Evolutionary conservation across 2,888 invertebrate genomes (phyloP), one percentile per base, ranked within the genome.

Genomic region (Tenodera sinensis): DNA sequence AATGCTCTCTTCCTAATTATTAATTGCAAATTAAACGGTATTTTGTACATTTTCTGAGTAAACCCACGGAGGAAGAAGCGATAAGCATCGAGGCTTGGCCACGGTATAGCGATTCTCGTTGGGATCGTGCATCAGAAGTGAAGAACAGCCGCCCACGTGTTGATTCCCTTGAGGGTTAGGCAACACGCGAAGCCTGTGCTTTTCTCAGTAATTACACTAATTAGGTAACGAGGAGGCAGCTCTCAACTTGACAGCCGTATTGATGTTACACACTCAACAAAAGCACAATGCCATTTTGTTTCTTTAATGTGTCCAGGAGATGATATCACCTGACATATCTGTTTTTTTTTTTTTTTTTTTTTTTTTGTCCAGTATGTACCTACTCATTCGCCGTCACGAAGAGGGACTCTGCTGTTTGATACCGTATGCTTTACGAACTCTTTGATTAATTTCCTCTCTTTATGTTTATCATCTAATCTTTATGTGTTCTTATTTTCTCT

Each of bases 161-260:
- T 71, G 54, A 71, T 20, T 71, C 54, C 54, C 54, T 25, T 71
- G 54, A 71, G 54, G 54, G 54, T 71, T 71, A 71, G 54, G 54
- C 54, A 71, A 71, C 54, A 71, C 54, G 54, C 54, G 54, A 71
- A 15, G 54, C 54, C 25, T 71, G 54, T 71, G 25, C 28, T 82
- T 87, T n/a, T 87, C 83, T 34, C 87, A 87, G 87, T 87, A 87
- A 87, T 87, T 87, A 87, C 83, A 87, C 87, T 87, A 87, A 87
- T 87, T 87, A 87, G 83, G 87, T 87, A 87, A 87, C 83, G 87
- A 87, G 34, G 87, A 87, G 34, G 87, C 34, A 87, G 54, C 54
- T 71, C 54, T 71, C 2, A 20, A 71, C 54, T 71, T 71, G 54
- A 71, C 54, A 71, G 54, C 54, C 54, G 54, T 71, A 71, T 71